Percentiles rank a stretch among this genome's conserved stretches.
These are phyloP conservation scores for Chaenogobius annularis DNA, from an alignment of 2,113 vertebrate species.

Conservation along the genomic window DNA sequence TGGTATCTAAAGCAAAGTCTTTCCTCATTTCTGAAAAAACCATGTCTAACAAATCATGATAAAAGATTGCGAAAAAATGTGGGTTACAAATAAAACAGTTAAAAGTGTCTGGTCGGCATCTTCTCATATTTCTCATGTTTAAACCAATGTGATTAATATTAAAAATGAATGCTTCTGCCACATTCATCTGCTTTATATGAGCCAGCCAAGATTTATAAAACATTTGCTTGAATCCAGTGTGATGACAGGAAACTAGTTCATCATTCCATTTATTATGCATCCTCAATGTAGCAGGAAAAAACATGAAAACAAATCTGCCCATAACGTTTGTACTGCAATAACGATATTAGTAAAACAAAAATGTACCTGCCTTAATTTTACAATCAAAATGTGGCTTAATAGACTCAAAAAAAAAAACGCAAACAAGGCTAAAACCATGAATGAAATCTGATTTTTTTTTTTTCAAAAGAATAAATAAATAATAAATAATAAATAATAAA, in stretches of 20 bases:
- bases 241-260: slow-evolving; percentile 41
- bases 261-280: slow-evolving; percentile 31
- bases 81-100: neutral
- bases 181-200: slow-evolving; percentile 36
- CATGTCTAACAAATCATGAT: too few relatives aligned
- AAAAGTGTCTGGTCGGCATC: neutral
- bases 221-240: slow-evolving; percentile 31
- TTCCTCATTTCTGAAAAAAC: too few relatives aligned
- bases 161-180: slow-evolving; percentile 52
- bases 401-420: too few relatives aligned
- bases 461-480: too few relatives aligned
- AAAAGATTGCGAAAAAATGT: too few relatives aligned
- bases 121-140: slow-evolving; percentile 48
- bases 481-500: too few relatives aligned
- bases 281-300: slow-evolving; percentile 44
- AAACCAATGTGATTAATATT: slow-evolving; percentile 44
- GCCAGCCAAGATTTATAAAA: slow-evolving; percentile 1
- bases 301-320: slow-evolving; percentile 29
- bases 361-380: too few relatives aligned
- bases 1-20: neutral
- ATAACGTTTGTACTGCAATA: too few relatives aligned
- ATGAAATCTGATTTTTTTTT: too few relatives aligned
- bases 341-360: too few relatives aligned
- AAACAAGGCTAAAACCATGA: too few relatives aligned
- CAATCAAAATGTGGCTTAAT: too few relatives aligned